These are phyloP conservation scores for Phrixothrix hirtus DNA, from an alignment of 2,888 invertebrate species.

Conservation along the genomic window DNA sequence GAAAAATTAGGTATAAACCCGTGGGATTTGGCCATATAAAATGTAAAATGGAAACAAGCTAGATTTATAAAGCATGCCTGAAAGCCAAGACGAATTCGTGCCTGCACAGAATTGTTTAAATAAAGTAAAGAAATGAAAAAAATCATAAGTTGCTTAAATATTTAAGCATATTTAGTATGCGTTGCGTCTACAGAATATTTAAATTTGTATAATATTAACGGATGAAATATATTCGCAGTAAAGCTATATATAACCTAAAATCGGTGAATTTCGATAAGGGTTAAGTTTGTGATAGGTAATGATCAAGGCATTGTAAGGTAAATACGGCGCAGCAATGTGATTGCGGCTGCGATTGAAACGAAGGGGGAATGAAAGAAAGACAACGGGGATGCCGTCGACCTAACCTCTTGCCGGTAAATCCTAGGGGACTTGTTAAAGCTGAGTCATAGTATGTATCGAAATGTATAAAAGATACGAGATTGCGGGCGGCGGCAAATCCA, in stretches of 20 bases:
- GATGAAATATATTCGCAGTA: too few species aligned
- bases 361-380: constrained; percentile 2
- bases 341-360: neutral
- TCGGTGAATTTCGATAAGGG: neutral
- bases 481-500: constrained; percentile 26
- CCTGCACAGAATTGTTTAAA: too few species aligned
- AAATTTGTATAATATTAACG: too few species aligned
- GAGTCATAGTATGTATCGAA: constrained; percentile 27
- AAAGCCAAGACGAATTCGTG: too few species aligned
- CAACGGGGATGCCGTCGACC: neutral
- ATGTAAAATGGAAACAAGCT: neutral
- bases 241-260: too few species aligned
- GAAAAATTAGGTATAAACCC: neutral
- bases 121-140: too few species aligned
- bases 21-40: neutral
- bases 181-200: too few species aligned
- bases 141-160: too few species aligned
- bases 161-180: too few species aligned
- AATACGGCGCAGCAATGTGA: constrained; percentile 1
- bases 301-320: constrained; percentile 6
- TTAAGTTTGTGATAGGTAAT: constrained; percentile 11
- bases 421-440: constrained; percentile 26
- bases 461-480: constrained; percentile 24
- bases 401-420: constrained; percentile 1
- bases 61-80: too few species aligned